Evolutionary conservation across 2,113 vertebrate genomes (phyloP).

Genomic region (Paramormyrops kingsleyae): DNA sequence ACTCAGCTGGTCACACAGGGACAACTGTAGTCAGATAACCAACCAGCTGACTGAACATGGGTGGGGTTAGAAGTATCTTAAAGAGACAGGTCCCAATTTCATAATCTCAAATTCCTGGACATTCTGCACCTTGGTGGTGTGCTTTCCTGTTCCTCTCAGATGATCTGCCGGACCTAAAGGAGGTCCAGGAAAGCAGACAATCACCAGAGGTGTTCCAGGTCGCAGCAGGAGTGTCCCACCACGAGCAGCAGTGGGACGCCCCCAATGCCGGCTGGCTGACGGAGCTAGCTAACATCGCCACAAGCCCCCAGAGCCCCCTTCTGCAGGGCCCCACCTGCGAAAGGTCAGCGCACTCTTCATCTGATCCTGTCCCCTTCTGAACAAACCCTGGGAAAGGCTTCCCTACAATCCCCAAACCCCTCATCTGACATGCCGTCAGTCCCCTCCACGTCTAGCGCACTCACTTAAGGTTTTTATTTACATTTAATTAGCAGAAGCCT

Average conservation of each 20-base stretch:
- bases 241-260: constrained; percentile 69
- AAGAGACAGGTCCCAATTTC: background rate
- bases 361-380: background rate
- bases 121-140: background rate
- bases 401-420: background rate
- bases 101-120: background rate
- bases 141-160: constrained; percentile 55
- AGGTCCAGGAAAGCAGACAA: constrained; percentile 82
- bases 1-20: background rate
- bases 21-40: background rate
- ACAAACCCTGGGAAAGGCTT: background rate
- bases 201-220: constrained; percentile 78
- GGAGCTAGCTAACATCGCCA: constrained; percentile 93
- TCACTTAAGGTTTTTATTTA: background rate
- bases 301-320: constrained; percentile 90
- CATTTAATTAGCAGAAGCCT: background rate
- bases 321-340: constrained; percentile 84
- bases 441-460: background rate
- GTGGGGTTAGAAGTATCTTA: background rate
- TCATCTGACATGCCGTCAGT: background rate
- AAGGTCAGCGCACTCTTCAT: constrained; percentile 58
- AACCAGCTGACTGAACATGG: background rate
- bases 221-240: constrained; percentile 79
- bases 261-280: constrained; percentile 86
- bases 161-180: constrained; percentile 93